Evolutionary conservation across 2,888 invertebrate species (phyloP), one percentile per base, ranked within the genome.

Genomic region (Hypolimnas misippus): DNA sequence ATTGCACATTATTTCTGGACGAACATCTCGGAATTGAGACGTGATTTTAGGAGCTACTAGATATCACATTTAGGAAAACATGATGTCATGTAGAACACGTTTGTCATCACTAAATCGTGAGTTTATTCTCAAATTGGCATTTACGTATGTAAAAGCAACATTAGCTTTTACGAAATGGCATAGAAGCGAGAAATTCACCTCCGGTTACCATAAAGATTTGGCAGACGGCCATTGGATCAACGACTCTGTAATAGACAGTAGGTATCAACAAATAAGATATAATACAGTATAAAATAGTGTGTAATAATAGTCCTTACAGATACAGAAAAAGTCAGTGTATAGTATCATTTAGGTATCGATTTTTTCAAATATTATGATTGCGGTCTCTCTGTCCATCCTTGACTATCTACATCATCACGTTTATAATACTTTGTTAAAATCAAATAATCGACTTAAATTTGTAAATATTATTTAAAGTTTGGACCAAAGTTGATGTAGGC

Each of bases 161-260:
- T 55, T 25, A 52, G 38, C 38, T 52, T 57, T 57, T 40, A 51
- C 51, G 51, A 57, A 57, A 62, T 40, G 35, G 38, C 29, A 12
- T 14, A 16, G 49, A 53, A 57, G 40, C 62, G 53, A 54, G 62
- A 62, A 49, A 57, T 57, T 42, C 31, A 57, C 57, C 57, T 62
- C 57, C 62, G 54, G 57, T 61, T 63, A 56, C 57, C 44, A 38
- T 44, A 35, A 61, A 25, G 44, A 58, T 61, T 65, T 69, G 67
- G 69, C 69, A 67, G 7, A 12, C 54, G 16, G 69, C 69, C 69
- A 69, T 59, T 65, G 60, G 69, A 67, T 63, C 69, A 69, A 65
- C 65, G 63, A 67, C 69, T 65, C 54, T 49, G 57, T 67, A 62
- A 64, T 63, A 58, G 59, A 59, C 64, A 17, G 33, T 40, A 16